Conservation (phyloP, 2,113 vertebrate species). For the Pseudopipra pipra region DNA sequence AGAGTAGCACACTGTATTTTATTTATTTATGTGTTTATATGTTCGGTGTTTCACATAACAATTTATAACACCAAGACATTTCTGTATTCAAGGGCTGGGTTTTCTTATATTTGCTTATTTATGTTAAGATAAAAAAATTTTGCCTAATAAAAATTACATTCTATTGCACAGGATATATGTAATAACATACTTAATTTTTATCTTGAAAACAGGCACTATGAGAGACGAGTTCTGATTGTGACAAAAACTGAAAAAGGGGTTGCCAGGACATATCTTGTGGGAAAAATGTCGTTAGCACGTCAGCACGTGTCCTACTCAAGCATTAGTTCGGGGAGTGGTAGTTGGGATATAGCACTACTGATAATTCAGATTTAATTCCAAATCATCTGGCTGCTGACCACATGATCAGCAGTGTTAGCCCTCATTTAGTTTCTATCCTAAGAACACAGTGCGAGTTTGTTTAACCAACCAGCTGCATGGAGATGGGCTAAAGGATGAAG, state of each 20-base stretch:
- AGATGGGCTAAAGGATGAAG: neutral
- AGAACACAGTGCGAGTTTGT: neutral
- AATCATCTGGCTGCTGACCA: neutral
- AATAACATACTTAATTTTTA: neutral
- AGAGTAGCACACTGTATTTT: neutral
- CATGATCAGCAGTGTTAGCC: neutral
- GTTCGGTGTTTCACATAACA: neutral
- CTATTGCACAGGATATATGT: neutral
- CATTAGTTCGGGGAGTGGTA: neutral
- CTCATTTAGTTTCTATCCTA: neutral
- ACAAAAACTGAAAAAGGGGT: neutral
- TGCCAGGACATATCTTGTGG: neutral
- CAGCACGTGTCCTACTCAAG: accelerated
- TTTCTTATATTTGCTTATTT: neutral
- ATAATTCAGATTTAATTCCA: neutral
- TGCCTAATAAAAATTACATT: neutral
- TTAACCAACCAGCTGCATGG: neutral
- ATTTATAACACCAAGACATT: neutral
- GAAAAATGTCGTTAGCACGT: neutral
- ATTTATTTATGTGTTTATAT: neutral
- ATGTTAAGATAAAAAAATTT: neutral
- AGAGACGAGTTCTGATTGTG: neutral
- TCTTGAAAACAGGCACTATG: neutral
- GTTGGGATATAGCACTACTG: neutral
- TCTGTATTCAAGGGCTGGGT: neutral